A percentile compares a stretch with the other conserved stretches of the same genome.
These are phyloP conservation scores for Baryphthengus martii DNA, from an alignment of 2,113 vertebrate species.

Conservation along the genomic window DNA sequence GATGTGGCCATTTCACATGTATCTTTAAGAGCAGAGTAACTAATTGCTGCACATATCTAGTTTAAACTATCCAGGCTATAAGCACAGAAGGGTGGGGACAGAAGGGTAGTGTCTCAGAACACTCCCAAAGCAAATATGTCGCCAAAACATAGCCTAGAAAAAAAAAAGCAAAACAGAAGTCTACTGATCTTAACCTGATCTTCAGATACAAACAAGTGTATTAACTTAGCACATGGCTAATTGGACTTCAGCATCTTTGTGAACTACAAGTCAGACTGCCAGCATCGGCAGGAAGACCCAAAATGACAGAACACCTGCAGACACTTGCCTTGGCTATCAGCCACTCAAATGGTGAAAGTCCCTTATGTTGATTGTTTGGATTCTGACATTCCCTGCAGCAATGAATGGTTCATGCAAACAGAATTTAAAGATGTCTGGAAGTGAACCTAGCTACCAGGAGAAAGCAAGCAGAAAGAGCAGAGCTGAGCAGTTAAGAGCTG, in stretches of 20 bases:
- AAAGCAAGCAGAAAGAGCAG: neutral
- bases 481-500: neutral
- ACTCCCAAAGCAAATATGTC: neutral
- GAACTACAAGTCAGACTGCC: neutral
- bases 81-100: neutral
- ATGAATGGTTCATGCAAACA: neutral
- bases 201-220: neutral
- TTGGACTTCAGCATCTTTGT: neutral
- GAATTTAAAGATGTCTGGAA: neutral
- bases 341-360: neutral
- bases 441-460: neutral
- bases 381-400: neutral
- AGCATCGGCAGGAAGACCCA: neutral
- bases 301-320: neutral
- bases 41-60: neutral
- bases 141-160: neutral
- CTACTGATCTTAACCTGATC: neutral
- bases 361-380: neutral
- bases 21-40: neutral
- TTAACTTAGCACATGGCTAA: neutral
- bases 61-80: accelerated
- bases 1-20: neutral
- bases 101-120: neutral
- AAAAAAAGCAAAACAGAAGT: neutral
- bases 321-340: neutral